These are phyloP conservation scores for Helobdella robusta DNA, from an alignment of 2,888 invertebrate species.

Conservation along the genomic window DNA sequence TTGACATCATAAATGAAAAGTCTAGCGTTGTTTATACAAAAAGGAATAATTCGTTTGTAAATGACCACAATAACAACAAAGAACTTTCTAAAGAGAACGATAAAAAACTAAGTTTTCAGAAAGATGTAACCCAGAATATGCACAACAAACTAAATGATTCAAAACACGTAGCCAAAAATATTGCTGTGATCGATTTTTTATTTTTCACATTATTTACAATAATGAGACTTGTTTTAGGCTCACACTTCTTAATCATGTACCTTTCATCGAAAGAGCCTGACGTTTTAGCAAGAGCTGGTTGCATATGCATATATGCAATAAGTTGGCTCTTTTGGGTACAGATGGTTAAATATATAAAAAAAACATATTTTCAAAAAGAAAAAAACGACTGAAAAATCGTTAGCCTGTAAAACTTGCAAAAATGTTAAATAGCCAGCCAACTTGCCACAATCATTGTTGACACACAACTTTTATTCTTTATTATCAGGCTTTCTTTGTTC, in stretches of 20 bases:
- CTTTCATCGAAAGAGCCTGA: conserved; percentile 40
- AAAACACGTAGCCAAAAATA: conserved; percentile 37
- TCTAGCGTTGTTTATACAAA: conserved; percentile 16
- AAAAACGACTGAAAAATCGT: background rate
- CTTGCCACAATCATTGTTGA: background rate
- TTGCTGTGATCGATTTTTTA: conserved; percentile 13
- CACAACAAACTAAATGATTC: background rate
- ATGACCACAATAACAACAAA: background rate
- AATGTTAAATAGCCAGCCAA: too few species aligned
- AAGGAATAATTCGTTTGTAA: background rate
- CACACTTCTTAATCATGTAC: conserved; percentile 40
- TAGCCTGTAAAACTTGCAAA: too few species aligned
- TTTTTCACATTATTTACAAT: conserved; percentile 45
- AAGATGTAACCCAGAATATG: background rate
- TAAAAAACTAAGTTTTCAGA: too few species aligned
- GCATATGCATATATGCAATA: conserved; percentile 42
- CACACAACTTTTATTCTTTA: background rate
- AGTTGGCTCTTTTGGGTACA: conserved; percentile 45
- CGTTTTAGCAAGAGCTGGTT: conserved; percentile 40
- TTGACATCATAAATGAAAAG: conserved; percentile 38
- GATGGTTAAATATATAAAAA: conserved; percentile 40
- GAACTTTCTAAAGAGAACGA: too few species aligned
- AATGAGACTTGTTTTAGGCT: conserved; percentile 41
- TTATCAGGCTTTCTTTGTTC: too few species aligned
- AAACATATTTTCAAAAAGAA: background rate